Conservation (phyloP, 2,113 vertebrate genomes). For the Anarhynchus alexandrinus region DNA sequence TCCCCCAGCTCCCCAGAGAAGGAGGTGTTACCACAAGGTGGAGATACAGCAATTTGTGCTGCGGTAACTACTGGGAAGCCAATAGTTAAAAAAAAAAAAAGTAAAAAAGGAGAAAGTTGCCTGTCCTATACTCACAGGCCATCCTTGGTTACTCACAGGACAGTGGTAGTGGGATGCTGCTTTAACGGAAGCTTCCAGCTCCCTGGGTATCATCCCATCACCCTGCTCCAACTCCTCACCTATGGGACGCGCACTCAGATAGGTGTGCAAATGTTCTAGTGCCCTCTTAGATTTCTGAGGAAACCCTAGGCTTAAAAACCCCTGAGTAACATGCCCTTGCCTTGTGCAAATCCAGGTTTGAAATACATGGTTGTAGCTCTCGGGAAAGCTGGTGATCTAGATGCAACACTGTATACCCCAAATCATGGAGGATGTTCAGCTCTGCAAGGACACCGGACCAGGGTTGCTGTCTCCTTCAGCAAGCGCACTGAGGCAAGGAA, state of each 20-base stretch:
- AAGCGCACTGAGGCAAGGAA: background rate
- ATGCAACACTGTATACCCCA: background rate
- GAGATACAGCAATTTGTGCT: background rate
- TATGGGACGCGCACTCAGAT: accelerated
- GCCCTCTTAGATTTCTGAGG: background rate
- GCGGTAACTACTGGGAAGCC: background rate
- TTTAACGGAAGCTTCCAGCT: background rate
- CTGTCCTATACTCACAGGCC: background rate
- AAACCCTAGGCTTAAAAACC: background rate
- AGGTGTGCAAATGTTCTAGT: background rate
- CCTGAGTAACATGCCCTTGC: background rate
- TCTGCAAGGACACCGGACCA: background rate
- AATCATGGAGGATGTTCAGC: background rate
- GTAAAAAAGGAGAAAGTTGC: background rate
- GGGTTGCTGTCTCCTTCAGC: background rate
- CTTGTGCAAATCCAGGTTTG: background rate
- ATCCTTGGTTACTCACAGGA: background rate
- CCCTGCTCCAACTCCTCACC: background rate
- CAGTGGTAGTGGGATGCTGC: background rate
- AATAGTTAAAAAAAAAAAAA: background rate
- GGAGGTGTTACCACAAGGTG: background rate
- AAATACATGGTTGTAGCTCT: background rate
- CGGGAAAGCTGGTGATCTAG: background rate
- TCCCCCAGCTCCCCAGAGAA: background rate
- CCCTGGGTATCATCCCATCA: background rate